These are phyloP conservation scores for Xylocampa areola DNA, from an alignment of 2,888 invertebrate species.

Conservation along the genomic window DNA sequence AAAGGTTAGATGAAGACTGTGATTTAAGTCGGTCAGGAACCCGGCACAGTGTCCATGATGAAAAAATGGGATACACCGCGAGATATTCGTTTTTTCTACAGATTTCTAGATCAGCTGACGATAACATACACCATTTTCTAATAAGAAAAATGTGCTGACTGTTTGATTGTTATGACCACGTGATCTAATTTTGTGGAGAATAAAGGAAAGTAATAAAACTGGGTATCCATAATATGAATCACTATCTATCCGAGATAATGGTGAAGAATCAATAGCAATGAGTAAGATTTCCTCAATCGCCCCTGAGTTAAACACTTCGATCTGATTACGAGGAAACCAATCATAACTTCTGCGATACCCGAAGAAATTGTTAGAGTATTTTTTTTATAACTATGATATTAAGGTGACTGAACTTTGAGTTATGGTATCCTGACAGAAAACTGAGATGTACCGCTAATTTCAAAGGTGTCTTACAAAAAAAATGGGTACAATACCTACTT, in stretches of 20 bases:
- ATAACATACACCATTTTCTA: no score
- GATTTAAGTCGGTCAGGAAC: no score
- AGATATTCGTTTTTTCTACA: no score
- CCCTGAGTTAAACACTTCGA: slow-evolving; percentile 49
- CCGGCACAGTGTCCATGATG: no score
- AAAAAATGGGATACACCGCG: no score
- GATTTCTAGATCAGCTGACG: no score
- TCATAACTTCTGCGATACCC: slow-evolving; percentile 71
- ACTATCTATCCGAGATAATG: neutral
- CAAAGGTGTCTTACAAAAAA: neutral
- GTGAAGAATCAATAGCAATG: slow-evolving; percentile 3
- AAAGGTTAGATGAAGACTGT: no score
- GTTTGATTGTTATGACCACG: no score
- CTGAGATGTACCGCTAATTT: neutral
- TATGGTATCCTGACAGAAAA: neutral
- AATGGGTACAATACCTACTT: neutral
- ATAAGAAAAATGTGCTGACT: no score
- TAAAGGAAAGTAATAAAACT: neutral
- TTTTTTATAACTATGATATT: neutral
- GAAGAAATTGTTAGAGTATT: slow-evolving; percentile 41
- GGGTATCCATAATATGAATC: slow-evolving; percentile 2
- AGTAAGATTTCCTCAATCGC: slow-evolving; percentile 12
- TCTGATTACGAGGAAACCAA: slow-evolving; percentile 65
- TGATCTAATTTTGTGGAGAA: no score
- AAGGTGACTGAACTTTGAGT: slow-evolving; percentile 12